Evolutionary conservation across 2,888 invertebrate genomes (phyloP), one percentile per base, ranked within the genome.

Genomic region (Heliconius sara): DNA sequence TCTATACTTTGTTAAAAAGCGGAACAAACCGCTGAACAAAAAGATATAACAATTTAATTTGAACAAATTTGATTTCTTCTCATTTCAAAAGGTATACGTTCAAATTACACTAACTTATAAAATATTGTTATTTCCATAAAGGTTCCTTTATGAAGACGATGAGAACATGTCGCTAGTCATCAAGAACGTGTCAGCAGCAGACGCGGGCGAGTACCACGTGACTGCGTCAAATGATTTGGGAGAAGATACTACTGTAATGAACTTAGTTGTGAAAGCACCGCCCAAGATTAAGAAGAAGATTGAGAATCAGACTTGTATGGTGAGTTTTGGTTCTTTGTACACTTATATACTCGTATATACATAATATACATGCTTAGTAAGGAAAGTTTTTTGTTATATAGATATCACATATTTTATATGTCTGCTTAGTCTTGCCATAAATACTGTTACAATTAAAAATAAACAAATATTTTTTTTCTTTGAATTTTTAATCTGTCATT

Each of bases 91-190:
- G 34, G 34, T 34, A 34, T 9, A 34, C 34, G 9, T 34, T 34
- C 34, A 34, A 34, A 34, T 34, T 47, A 16, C 47, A 47, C 47
- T 47, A 16, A 47, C 2, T 52, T 52, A 6, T 6, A 19, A 19
- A 52, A 6, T n/a, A 57, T 22, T n/a, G 10, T 19, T 22, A 30
- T 19, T 19, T 4, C 73, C 22, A 73, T 52, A 19, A 81, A 96
- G 96, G 88, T 96, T 98, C 91, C 94, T 99, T 7, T 98, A 98
- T 92, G 98, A 98, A 92, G 98, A 99, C 87, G 98, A 98, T 77
- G 98, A 99, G 90, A 97, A 96, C 80, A 97, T 98, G 95, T 98
- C 98, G 0, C 95, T 99, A 70, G 97, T 98, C 2, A 98, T 99
- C 80, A 98, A 98, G 93, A 97, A 97, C 88, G 97, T 98, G 25